Conservation (phyloP, 1,140 invertebrate species). For the Metopolophium dirhodum region DNA sequence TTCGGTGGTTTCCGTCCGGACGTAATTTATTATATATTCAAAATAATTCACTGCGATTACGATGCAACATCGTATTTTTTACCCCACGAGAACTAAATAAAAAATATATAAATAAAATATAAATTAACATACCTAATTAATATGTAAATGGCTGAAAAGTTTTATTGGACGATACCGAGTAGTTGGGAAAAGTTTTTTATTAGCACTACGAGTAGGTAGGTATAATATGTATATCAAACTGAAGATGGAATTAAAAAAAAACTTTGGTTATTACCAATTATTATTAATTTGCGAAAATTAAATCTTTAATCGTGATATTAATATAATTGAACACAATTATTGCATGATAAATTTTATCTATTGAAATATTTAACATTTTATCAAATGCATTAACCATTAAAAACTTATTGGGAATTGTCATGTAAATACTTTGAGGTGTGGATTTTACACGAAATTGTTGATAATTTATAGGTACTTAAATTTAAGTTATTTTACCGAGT, state of each 20-base stretch:
- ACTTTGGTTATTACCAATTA: neutral
- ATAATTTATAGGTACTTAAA: too few relatives aligned
- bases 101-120: constrained; percentile 27
- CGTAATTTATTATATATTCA: constrained; percentile 45
- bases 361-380: too few relatives aligned
- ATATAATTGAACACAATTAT: neutral
- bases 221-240: neutral
- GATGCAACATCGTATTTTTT: constrained; percentile 20
- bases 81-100: constrained; percentile 7
- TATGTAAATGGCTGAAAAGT: constrained; percentile 26
- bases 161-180: neutral
- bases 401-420: too few relatives aligned
- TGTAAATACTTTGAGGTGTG: too few relatives aligned
- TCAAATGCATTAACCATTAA: too few relatives aligned
- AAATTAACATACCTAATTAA: constrained; percentile 43
- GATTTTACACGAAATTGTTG: too few relatives aligned
- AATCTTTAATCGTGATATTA: too few relatives aligned
- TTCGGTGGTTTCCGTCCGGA: constrained; percentile 11
- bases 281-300: neutral
- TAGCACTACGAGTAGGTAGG: neutral
- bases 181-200: neutral
- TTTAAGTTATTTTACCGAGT: neutral
- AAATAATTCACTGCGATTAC: constrained; percentile 36
- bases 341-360: neutral
- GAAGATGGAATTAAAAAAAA: neutral